Base-by-base conservation (phyloP, 2,797 vertebrate genomes). In the Saxicola maurus region DNA sequence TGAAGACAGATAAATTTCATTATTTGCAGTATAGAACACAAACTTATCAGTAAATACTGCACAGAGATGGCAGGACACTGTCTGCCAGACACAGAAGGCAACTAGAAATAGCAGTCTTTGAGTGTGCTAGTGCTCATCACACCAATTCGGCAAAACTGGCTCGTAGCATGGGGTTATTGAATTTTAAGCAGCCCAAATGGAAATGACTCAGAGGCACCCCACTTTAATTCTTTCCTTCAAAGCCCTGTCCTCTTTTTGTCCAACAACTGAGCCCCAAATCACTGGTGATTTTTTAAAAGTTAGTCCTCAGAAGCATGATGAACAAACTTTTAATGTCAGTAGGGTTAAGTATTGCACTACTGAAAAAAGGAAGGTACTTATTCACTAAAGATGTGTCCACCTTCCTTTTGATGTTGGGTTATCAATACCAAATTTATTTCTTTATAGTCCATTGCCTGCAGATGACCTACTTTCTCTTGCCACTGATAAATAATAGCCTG, bases 391-490 rank as follows among this genome's bases (percentile, higher is more conserved):
- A 28, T 2, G 17, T 57, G 9, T 12, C 6, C 28, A 79, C 35
- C 28, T 72, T 84, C 11, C 3, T 87, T 87, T 62, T 24, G 10
- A 45, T 61, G 7, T 49, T 46, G 10, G 5, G 4, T 11, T 81
- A 37, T 46, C 1, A 3, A 13, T 13, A 79, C 5, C 7, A 61
- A 61, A 53, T 35, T 20, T 60, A 18, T 48, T 76, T 74, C 60
- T 75, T 86, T 38, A 24, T 25, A 71, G 38, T 24, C 40, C 51
- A n/a, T n/a, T 77, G 11, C 38, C 46, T 65, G 27, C 15, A 31
- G 25, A 55, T 57, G 46, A 67, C 46, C 73, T 75, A 48, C 21
- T 75, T 92, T 94, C 20, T 59, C 8, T 65, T 71, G 43, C 13
- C 10, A 72, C n/a, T 37, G 28, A 35, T 20, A 49, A 59, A 21